phyloP scores from a whole-genome alignment of 2,797 vertebrate genomes.

The Macropus fuliginosus region DNA sequence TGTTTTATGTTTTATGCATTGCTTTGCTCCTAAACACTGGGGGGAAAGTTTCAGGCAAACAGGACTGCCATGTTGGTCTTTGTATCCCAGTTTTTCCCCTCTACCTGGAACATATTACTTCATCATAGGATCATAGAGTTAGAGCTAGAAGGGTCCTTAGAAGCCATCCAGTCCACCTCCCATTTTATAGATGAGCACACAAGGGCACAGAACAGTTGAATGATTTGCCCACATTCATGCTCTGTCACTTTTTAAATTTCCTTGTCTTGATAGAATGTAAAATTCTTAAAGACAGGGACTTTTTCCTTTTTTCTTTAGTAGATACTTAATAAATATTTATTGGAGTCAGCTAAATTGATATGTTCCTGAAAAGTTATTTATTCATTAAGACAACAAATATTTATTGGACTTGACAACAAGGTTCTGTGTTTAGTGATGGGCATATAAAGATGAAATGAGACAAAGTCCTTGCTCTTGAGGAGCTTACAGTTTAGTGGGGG shows the following conservation, averaged over 20 bases:
- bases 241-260: background rate
- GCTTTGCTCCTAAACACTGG: background rate
- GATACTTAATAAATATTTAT: background rate
- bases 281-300: background rate
- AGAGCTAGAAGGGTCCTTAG: background rate
- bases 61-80: background rate
- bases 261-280: background rate
- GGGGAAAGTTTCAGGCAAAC: background rate
- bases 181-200: background rate
- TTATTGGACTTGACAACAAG: background rate
- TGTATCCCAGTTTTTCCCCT: background rate
- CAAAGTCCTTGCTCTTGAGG: background rate
- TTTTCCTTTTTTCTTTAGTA: background rate
- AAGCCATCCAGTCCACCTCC: background rate
- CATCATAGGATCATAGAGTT: background rate
- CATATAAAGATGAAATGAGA: background rate
- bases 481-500: background rate
- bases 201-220: background rate
- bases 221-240: background rate
- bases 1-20: background rate
- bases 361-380: background rate
- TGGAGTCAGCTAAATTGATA: background rate
- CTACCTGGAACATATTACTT: background rate
- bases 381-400: background rate
- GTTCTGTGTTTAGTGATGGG: background rate